Evolutionary conservation across 2,888 invertebrate species (phyloP).

Genomic region (Drosophila mimetica): DNA sequence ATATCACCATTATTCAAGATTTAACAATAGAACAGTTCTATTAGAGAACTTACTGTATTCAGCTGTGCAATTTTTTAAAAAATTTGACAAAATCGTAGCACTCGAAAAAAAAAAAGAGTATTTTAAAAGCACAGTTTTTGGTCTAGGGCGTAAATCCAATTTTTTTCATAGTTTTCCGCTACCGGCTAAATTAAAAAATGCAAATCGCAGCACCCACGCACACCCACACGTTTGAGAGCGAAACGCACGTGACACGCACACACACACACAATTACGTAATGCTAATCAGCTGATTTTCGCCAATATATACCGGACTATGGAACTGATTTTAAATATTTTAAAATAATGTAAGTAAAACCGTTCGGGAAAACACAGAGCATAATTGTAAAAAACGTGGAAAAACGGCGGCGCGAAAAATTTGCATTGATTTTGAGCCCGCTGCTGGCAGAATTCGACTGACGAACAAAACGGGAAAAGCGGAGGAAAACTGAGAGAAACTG

Average conservation of each 20-base stretch:
- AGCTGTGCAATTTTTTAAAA: not conserved
- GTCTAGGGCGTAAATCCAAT: too few relatives aligned
- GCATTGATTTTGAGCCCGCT: conserved; percentile 39
- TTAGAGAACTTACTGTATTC: not conserved
- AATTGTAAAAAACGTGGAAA: conserved; percentile 17
- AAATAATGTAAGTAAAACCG: conserved; percentile 4
- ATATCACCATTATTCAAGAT: not conserved
- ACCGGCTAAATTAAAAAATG: conserved; percentile 9
- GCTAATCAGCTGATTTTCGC: conserved; percentile 23
- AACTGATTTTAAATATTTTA: not conserved
- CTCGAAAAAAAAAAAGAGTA: not conserved
- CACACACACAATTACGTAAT: conserved; percentile 38
- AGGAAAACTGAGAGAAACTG: conserved; percentile 4
- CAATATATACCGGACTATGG: not conserved
- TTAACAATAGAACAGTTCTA: too few relatives aligned
- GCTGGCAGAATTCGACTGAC: conserved; percentile 35
- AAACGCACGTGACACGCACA: conserved; percentile 35
- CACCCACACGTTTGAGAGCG: conserved; percentile 7
- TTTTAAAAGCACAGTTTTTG: not conserved
- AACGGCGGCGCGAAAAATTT: conserved; percentile 32
- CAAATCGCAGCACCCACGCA: conserved; percentile 5
- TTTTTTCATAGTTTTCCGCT: conserved; percentile 1
- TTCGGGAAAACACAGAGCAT: conserved; percentile 7
- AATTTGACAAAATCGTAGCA: not conserved
- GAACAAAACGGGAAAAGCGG: not conserved